Base-by-base conservation (phyloP, 2,797 vertebrate genomes). In the Typhlichthys eigenmanni region DNA sequence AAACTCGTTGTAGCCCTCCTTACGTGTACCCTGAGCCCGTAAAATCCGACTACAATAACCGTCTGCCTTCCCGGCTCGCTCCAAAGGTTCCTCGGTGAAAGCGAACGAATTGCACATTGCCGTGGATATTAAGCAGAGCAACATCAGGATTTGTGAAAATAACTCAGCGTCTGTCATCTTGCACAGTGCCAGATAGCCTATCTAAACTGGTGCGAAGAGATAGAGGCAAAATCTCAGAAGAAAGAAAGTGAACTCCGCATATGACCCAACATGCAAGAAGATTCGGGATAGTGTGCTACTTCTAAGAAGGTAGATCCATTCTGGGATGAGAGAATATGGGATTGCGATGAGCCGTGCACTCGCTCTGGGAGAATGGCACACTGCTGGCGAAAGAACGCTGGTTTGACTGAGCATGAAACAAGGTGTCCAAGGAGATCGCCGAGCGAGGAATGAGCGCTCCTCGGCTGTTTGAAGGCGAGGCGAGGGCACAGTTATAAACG, bases 31-130 rank as follows among this genome's bases (percentile, higher is more conserved):
- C 76, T 96, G 96, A 71, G 94, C 95, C 85, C 95, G 90, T 79
- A 97, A 78, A 72, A 99, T 95, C 83, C 95, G 93, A 80, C 94
- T 95, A 84, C 97, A 99, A 68, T 96, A 98, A 63, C 96, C 96
- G 87, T 98, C 97, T 4, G 93, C 94, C 68, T 93, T 96, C 68
- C 90, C 83, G 64, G 85, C 91, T 91, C 93, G 93, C 71, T 98
- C 96, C 51, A 93, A 78, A 66, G 96, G 97, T 76, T 98, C 96
- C 79, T 98, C 95, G 12, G 93, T 90, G 85, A 95, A 96, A 0
- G 91, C 93, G 73, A 93, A 89, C 13, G 86, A 89, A 69, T 87
- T 87, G 73, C 92, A 86, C 46, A 89, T 82, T 51, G 85, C 88
- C 72, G 87, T 87, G 75, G 94, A 88, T 76, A 94, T 71, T 54